Evolutionary conservation across 2,113 vertebrate species (phyloP).

Genomic region (Zeus faber): DNA sequence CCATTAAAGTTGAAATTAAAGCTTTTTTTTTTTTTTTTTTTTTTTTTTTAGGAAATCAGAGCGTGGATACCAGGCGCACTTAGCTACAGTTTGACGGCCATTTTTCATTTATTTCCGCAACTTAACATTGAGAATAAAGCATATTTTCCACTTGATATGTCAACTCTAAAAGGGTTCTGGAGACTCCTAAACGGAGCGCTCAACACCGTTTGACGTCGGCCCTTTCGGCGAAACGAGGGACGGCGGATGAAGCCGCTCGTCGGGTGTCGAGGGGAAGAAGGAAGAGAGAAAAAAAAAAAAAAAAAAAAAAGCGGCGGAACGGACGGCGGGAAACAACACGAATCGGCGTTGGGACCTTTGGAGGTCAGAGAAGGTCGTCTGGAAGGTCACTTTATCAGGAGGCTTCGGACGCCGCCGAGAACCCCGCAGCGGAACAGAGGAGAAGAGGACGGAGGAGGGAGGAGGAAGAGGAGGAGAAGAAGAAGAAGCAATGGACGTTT

Average conservation of each 20-base stretch:
- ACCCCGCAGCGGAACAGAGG: no score
- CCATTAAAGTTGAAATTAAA: slow-evolving; percentile 34
- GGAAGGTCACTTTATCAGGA: slow-evolving; percentile 60
- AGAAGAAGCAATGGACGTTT: slow-evolving; percentile 8
- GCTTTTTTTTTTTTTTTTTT: slow-evolving; percentile 1
- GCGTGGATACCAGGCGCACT: slow-evolving; percentile 36
- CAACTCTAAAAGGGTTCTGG: slow-evolving; percentile 38
- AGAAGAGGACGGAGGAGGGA: no score
- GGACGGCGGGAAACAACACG: slow-evolving; percentile 23
- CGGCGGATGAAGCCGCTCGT: slow-evolving; percentile 26
- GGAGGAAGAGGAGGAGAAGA: no score
- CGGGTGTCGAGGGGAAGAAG: slow-evolving; percentile 32
- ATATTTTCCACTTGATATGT: slow-evolving; percentile 42
- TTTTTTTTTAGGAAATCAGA: slow-evolving; percentile 33
- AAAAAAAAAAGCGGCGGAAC: no score
- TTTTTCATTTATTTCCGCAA: slow-evolving; percentile 35
- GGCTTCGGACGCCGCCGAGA: no score
- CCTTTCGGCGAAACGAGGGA: slow-evolving; percentile 29
- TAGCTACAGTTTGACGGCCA: slow-evolving; percentile 39
- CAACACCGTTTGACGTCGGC: slow-evolving; percentile 68
- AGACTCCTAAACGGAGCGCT: slow-evolving; percentile 53
- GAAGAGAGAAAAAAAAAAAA: neutral
- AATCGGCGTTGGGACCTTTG: slow-evolving; percentile 23
- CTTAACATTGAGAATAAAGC: slow-evolving; percentile 45
- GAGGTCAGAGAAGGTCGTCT: slow-evolving; percentile 29